Base-by-base conservation (phyloP, 2,888 invertebrate genomes). In the Caenorhabditis imperialis region DNA sequence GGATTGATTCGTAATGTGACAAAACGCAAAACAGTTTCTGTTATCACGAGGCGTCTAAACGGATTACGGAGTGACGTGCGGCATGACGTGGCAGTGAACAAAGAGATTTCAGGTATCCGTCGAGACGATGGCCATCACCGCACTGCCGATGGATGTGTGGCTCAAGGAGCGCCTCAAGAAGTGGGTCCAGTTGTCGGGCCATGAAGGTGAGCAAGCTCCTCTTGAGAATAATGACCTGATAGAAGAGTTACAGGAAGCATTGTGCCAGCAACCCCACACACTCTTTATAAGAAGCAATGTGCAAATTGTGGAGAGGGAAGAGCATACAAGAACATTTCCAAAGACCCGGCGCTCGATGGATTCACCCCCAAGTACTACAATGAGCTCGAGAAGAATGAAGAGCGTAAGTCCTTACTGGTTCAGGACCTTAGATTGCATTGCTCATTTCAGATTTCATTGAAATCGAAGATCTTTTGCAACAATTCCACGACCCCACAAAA, bases 401-500 rank as follows among this genome's bases (percentile, higher is more conserved):
- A 90, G 81, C 88, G 90, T 90, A 86, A 78, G 82, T 57, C n/a
- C n/a, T n/a, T n/a, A n/a, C n/a, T n/a, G n/a, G n/a, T n/a, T n/a
- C n/a, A n/a, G n/a, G n/a, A n/a, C n/a, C n/a, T n/a, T n/a, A n/a
- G n/a, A n/a, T n/a, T n/a, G 10, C 30, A 30, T 30, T 30, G 30
- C n/a, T n/a, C n/a, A 55, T 54, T 85, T 62, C 71, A 91, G 90
- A 89, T 79, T 98, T 95, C 90, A 95, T 98, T 86, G 96, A 97
- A 89, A 92, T 98, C 76, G 95, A 97, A 90, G 96, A 98, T 89
- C 91, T 98, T 20, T 90, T 96, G 23, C 93, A 94, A 85, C 94
- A 94, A 65, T 97, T 96, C 90, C 91, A 91, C 86, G 94, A 96
- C 89, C 96, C 96, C 0, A 93, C 78, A 2, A 94, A 97, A 0